phyloP scores from a whole-genome alignment of 2,797 vertebrate species.

The Thalassophryne amazonica region DNA sequence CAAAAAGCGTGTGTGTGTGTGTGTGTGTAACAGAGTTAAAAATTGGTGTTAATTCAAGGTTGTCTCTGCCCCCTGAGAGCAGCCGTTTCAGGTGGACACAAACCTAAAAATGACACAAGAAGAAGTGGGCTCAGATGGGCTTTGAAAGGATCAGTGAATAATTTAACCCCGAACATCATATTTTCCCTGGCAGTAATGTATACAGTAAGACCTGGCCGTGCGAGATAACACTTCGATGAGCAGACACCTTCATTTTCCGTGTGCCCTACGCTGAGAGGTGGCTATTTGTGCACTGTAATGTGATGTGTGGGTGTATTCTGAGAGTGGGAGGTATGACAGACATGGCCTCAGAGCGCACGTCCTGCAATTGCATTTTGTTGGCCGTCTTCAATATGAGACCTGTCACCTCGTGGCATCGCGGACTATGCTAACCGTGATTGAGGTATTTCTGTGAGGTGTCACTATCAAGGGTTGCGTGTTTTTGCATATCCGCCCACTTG shows the following conservation, averaged over 20 bases:
- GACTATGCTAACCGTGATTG: conserved; percentile 79
- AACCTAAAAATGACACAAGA: conserved; percentile 42
- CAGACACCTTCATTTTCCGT: conserved; percentile 17
- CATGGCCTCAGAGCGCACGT: conserved; percentile 56
- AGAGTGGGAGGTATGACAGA: conserved; percentile 68
- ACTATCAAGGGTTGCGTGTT: conserved; percentile 63
- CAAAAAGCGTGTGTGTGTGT: too few species aligned
- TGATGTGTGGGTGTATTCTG: conserved; percentile 65
- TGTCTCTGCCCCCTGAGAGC: conserved; percentile 44
- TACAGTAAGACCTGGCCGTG: conserved; percentile 24
- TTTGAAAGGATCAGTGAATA: conserved; percentile 70
- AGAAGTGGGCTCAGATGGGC: conserved; percentile 43
- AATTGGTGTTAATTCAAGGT: conserved; percentile 63
- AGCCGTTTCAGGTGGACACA: conserved; percentile 57
- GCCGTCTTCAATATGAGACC: conserved; percentile 64
- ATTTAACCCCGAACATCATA: conserved; percentile 71
- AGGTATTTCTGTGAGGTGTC: conserved; percentile 75
- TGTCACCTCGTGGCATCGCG: conserved; percentile 68
- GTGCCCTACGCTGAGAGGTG: conserved; percentile 30
- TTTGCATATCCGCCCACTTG: conserved; percentile 23
- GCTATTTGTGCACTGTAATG: conserved; percentile 40
- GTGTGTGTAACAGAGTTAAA: conserved; percentile 62
- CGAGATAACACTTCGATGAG: background rate
- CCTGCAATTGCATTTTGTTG: conserved; percentile 66
- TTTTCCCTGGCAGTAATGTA: conserved; percentile 58